Conservation (phyloP, 2,797 vertebrate species). For the Astyanax mexicanus region DNA sequence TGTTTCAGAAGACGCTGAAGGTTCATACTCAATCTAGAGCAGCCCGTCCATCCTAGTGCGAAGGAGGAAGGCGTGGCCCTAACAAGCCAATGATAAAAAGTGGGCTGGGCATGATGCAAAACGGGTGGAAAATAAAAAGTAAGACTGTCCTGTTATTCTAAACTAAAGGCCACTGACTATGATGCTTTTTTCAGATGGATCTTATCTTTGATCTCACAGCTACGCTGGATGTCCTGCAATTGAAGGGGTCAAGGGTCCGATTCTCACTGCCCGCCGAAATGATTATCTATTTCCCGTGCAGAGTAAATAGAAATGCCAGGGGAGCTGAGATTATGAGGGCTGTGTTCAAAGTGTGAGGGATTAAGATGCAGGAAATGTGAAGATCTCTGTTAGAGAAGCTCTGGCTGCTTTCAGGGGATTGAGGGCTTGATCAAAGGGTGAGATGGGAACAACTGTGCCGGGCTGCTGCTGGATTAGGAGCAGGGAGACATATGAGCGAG, state of each 20-base stretch:
- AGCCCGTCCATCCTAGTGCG: neutral
- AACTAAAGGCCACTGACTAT: neutral
- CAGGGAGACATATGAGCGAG: conserved; percentile 18
- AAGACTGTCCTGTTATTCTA: neutral
- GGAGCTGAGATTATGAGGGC: conserved; percentile 52
- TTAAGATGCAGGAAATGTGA: conserved; percentile 66
- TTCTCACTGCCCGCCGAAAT: conserved; percentile 42
- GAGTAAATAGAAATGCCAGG: conserved; percentile 56
- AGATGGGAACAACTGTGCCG: conserved; percentile 66
- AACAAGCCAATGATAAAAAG: neutral
- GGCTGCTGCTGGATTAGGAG: conserved; percentile 40
- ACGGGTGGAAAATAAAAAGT: neutral
- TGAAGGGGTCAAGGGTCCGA: conserved; percentile 36
- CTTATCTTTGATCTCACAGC: conserved; percentile 36
- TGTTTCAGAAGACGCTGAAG: neutral
- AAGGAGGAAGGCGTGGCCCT: neutral
- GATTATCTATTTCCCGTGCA: conserved; percentile 56
- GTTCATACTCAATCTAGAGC: neutral
- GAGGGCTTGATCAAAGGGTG: conserved; percentile 68
- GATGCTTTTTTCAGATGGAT: conserved; percentile 56
- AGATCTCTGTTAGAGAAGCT: conserved; percentile 61
- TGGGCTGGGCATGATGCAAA: neutral
- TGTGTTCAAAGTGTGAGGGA: conserved; percentile 62
- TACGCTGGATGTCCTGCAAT: conserved; percentile 9
- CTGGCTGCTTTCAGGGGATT: conserved; percentile 53